Base-by-base conservation (phyloP, 2,797 vertebrate species). In the Perodicticus potto region DNA sequence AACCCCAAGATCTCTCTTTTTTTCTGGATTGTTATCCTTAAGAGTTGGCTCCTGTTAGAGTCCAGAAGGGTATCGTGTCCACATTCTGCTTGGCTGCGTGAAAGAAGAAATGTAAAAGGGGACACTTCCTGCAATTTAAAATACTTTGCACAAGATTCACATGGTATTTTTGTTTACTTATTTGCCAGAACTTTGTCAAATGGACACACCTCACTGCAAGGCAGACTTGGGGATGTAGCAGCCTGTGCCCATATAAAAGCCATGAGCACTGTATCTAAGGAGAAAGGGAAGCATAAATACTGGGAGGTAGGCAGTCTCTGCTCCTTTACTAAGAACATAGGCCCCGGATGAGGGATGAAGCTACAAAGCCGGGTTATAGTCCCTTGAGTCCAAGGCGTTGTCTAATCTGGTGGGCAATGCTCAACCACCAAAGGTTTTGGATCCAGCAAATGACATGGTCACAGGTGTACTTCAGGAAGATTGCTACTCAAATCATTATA, bases 101-200 rank as follows among this genome's bases (percentile, higher is more conserved):
- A 63, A 82, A 92, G 45, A 55, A 84, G 55, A 32, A 1, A 45
- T 7, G 22, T 6, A 32, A 59, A 78, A 88, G 63, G 4, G 4
- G 3, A 13, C 2, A 37, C 12, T 7, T 3, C 9, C 34, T 32
- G 8, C 14, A 22, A 61, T 25, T 37, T 45, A 59, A 80, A 40
- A n/a, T 40, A 25, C 16, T 61, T 61, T n/a, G 49, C 10, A 49
- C 2, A 53, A 40, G 29, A 32, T 37, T 43, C n/a, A 49, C 10
- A 45, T 14, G 6, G 34, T n/a, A 37, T 77, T 88, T 96, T 43
- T 80, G 22, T 20, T 90, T 55, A 34, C 11, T 55, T 69, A 16
- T 82, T 91, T 65, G 34, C 34, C 43, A 88, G 29, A 72, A 67
- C n/a, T 45, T 87, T 82, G 45, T 61, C 57, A 81, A 95, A n/a